A percentile compares a stretch with the other conserved stretches of the same genome.
Conservation (phyloP, 2,797 vertebrate species). For the Pelobates cultripes region DNA sequence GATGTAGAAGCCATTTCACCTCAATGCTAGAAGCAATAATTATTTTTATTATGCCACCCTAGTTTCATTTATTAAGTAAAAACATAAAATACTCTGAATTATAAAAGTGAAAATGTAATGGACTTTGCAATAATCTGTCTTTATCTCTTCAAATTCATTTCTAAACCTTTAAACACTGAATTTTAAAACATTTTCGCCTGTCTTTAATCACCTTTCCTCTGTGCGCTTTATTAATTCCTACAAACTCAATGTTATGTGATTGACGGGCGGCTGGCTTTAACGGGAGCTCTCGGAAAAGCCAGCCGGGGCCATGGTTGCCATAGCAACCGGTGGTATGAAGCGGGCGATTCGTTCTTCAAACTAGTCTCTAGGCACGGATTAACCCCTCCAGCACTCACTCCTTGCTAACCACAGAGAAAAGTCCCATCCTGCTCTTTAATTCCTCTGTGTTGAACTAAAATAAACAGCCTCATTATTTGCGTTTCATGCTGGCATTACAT, state of each 20-base stretch:
- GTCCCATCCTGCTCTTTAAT: constrained; percentile 18
- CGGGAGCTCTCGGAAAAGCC: constrained; percentile 82
- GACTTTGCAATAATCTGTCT: background rate
- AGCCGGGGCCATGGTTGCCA: constrained; percentile 83
- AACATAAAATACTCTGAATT: background rate
- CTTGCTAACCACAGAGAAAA: constrained; percentile 31
- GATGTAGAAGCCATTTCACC: background rate
- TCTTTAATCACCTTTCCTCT: constrained; percentile 56
- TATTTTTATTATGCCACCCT: background rate
- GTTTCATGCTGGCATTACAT: background rate
- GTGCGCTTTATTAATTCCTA: constrained; percentile 63
- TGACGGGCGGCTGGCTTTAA: constrained; percentile 86
- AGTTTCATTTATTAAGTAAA: background rate
- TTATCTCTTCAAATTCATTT: background rate
- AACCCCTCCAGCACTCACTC: constrained; percentile 48
- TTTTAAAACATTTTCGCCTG: constrained; percentile 59
- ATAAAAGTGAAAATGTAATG: background rate
- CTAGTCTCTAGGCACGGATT: constrained; percentile 50
- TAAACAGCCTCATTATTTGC: background rate
- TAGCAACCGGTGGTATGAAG: constrained; percentile 72
- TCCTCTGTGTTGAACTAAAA: background rate
- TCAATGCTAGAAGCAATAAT: background rate
- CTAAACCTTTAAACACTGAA: constrained; percentile 17
- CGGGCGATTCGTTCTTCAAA: constrained; percentile 41
- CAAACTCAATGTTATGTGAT: constrained; percentile 70